Evolutionary conservation across 1,140 invertebrate species (phyloP).

Genomic region (Nasonia vitripennis): DNA sequence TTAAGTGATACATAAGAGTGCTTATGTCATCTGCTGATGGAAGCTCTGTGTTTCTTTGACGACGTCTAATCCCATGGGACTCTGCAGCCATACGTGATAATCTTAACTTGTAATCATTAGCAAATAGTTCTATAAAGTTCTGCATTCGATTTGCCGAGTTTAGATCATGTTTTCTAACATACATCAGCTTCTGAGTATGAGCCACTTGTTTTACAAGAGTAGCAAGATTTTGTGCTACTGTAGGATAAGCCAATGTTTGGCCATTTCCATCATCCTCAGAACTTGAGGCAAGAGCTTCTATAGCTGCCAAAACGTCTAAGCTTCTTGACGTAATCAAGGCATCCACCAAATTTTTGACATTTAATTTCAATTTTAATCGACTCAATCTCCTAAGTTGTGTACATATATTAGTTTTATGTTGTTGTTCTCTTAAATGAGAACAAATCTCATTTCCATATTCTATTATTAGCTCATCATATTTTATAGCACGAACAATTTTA

Average conservation of each 20-base stretch:
- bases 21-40: neutral
- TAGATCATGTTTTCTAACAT: neutral
- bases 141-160: neutral
- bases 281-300: neutral
- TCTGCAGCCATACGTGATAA: neutral
- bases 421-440: neutral
- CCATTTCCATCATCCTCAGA: neutral
- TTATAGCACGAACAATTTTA: neutral
- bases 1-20: neutral
- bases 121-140: neutral
- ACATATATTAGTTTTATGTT: conserved; percentile 11
- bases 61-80: no score
- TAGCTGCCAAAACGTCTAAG: neutral
- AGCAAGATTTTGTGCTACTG: neutral
- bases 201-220: neutral
- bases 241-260: neutral
- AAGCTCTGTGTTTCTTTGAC: neutral
- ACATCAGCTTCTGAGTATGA: neutral
- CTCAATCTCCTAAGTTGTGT: neutral
- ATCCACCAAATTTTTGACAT: neutral
- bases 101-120: neutral
- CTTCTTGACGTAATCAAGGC: neutral
- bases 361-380: neutral
- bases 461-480: neutral
- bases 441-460: conserved; percentile 4